Conservation (phyloP, 2,888 invertebrate genomes). For the Synanthedon vespiformis region DNA sequence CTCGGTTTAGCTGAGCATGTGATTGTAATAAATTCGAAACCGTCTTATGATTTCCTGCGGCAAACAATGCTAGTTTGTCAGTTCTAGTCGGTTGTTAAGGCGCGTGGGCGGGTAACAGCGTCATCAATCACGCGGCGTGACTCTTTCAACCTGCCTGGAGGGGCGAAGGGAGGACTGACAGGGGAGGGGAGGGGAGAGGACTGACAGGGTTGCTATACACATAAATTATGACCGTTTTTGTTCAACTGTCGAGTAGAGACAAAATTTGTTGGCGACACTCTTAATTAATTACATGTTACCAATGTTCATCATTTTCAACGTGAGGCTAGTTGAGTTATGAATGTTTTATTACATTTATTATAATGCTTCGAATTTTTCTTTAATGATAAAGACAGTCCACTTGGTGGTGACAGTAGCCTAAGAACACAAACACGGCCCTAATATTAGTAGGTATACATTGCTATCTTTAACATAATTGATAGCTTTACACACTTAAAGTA, state of each 20-base stretch:
- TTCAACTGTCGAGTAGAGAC: conserved; percentile 48
- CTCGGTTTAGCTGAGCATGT: neutral
- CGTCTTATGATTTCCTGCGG: conserved; percentile 48
- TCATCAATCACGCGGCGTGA: conserved; percentile 65
- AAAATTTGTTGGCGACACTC: conserved; percentile 57
- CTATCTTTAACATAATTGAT: too few species aligned
- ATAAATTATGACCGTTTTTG: conserved; percentile 60
- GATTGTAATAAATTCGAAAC: conserved; percentile 41
- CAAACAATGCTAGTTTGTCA: conserved; percentile 56
- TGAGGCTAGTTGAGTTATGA: conserved; percentile 5
- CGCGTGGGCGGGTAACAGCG: conserved; percentile 49
- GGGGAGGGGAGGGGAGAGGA: conserved; percentile 12
- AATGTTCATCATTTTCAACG: conserved; percentile 16
- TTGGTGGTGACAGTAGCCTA: too few species aligned
- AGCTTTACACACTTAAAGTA: too few species aligned
- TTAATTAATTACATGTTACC: conserved; percentile 52
- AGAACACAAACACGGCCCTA: too few species aligned
- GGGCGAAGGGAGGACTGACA: conserved; percentile 12
- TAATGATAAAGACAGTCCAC: too few species aligned
- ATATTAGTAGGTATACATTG: too few species aligned
- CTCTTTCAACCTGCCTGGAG: conserved; percentile 66
- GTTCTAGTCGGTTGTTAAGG: conserved; percentile 51
- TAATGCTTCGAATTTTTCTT: neutral
- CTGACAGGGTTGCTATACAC: conserved; percentile 40
- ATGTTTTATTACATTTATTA: neutral